Conservation (phyloP, 2,888 invertebrate species). For the Tiphia femorata region DNA sequence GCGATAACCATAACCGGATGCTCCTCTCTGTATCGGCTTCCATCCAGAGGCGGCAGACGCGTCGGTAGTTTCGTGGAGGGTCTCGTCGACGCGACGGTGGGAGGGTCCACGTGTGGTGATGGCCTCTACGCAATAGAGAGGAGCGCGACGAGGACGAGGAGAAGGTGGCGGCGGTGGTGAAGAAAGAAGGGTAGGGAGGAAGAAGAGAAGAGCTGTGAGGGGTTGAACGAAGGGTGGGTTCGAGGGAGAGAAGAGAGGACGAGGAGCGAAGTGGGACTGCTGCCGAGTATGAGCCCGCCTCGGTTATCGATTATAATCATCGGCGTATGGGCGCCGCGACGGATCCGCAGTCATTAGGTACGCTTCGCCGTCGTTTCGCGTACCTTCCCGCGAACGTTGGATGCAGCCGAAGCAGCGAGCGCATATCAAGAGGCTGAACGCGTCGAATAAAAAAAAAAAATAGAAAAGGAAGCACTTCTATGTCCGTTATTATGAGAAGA, state of each 20-base stretch:
- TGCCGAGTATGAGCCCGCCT: conserved; percentile 38
- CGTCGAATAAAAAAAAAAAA: too few relatives aligned
- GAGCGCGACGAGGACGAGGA: neutral
- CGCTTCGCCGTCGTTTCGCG: conserved; percentile 52
- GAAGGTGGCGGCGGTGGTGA: neutral
- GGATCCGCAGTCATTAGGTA: conserved; percentile 61
- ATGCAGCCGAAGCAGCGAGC: conserved; percentile 31
- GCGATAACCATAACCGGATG: conserved; percentile 63
- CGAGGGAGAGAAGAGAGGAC: conserved; percentile 2
- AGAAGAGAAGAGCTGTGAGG: neutral
- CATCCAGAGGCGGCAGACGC: conserved; percentile 33
- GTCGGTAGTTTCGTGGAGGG: conserved; percentile 19
- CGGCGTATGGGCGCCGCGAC: conserved; percentile 52
- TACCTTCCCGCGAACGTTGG: conserved; percentile 46
- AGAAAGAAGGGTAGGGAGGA: neutral
- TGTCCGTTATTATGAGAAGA: too few relatives aligned
- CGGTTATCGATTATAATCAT: conserved; percentile 65
- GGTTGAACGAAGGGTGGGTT: neutral
- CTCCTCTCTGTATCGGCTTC: conserved; percentile 39
- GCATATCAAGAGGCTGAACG: too few relatives aligned
- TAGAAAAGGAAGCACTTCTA: too few relatives aligned
- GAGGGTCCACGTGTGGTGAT: conserved; percentile 36
- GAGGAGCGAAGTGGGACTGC: conserved; percentile 6
- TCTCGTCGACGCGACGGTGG: conserved; percentile 25
- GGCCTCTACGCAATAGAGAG: conserved; percentile 23